A percentile compares a stretch with the other conserved stretches of the same genome.
Conservation (phyloP, 2,113 vertebrate genomes). For the Equus quagga region DNA sequence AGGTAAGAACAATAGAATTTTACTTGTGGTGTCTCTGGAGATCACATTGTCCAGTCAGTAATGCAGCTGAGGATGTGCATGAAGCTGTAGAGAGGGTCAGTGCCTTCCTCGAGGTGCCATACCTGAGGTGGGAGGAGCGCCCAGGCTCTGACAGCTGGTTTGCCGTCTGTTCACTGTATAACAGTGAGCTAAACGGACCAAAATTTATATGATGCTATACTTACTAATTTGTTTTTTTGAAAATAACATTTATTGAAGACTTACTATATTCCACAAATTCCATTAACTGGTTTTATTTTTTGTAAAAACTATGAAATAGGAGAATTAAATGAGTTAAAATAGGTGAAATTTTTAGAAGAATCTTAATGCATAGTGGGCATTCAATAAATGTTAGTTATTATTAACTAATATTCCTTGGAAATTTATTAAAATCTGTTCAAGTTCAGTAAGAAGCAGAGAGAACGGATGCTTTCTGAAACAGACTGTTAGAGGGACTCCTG, state of each 20-base stretch:
- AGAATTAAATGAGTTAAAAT: not conserved
- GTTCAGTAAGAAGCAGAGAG: not conserved
- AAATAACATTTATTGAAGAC: not conserved
- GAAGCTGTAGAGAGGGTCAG: not conserved
- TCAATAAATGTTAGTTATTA: not conserved
- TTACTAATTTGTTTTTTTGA: not conserved
- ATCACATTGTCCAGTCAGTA: not conserved
- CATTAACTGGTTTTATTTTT: not conserved
- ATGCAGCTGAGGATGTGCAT: accelerated
- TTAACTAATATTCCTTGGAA: not conserved
- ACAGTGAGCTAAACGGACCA: not conserved
- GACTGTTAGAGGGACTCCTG: not conserved
- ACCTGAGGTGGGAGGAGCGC: not conserved
- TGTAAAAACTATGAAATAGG: not conserved
- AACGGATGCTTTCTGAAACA: not conserved
- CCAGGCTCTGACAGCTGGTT: not conserved
- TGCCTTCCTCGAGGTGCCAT: not conserved
- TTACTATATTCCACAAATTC: not conserved
- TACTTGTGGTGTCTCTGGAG: not conserved
- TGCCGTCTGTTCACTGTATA: not conserved
- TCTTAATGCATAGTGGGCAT: not conserved
- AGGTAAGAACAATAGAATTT: not conserved
- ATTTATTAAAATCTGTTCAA: not conserved
- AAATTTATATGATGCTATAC: not conserved
- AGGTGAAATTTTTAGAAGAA: not conserved